These are phyloP conservation scores for Patella vulgata DNA, from an alignment of 1,140 invertebrate species.

Conservation along the genomic window DNA sequence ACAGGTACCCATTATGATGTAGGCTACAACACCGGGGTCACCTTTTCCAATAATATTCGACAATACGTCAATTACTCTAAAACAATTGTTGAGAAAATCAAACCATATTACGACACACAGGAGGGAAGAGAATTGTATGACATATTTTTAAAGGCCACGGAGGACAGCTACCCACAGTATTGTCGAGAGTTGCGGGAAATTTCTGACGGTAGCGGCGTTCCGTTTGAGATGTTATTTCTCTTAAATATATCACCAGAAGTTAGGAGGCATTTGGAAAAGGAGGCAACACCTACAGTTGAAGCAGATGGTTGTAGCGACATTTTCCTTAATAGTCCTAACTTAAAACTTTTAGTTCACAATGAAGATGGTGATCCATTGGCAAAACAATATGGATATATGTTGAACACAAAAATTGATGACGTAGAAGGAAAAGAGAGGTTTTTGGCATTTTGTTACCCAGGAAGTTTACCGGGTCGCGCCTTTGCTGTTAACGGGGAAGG, in stretches of 20 bases:
- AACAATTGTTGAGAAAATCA: constrained; percentile 5
- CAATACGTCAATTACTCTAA: constrained; percentile 13
- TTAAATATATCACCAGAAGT: background rate
- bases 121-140: constrained; percentile 18
- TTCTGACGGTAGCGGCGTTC: constrained; percentile 14
- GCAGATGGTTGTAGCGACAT: constrained; percentile 15
- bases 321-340: constrained; percentile 10
- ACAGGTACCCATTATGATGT: constrained; percentile 19
- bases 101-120: constrained; percentile 19
- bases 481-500: constrained; percentile 16
- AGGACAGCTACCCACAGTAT: constrained; percentile 26
- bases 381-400: constrained; percentile 11
- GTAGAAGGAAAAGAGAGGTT: constrained; percentile 18
- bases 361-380: constrained; percentile 19
- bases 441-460: constrained; percentile 16
- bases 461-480: constrained; percentile 11
- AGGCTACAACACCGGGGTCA: constrained; percentile 17
- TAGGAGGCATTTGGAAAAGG: background rate
- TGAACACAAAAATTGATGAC: constrained; percentile 13
- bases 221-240: constrained; percentile 25
- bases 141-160: background rate
- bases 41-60: constrained; percentile 15
- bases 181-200: constrained; percentile 14
- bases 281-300: background rate
- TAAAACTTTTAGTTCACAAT: constrained; percentile 20